A percentile compares a stretch with the other conserved stretches of the same genome.
These are phyloP conservation scores for Blennius ocellaris DNA, from an alignment of 2,113 vertebrate genomes.

Conservation along the genomic window DNA sequence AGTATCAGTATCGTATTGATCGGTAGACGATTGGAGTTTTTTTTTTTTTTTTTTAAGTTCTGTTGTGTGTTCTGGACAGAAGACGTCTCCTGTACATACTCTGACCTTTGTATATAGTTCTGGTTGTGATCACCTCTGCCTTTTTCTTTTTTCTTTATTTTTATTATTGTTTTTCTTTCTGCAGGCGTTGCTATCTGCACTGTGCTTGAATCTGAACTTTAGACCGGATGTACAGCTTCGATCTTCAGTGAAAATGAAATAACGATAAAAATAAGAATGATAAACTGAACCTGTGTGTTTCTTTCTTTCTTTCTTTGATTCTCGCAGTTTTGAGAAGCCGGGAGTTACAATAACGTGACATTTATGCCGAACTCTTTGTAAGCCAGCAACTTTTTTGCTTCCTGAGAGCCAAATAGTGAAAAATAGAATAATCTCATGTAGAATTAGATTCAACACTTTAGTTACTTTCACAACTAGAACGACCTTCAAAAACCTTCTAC, in stretches of 20 bases:
- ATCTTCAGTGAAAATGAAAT: constrained; percentile 81
- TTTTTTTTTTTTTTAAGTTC: constrained; percentile 75
- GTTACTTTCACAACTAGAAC: too few species aligned
- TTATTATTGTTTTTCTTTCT: constrained; percentile 71
- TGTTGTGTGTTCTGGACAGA: constrained; percentile 65
- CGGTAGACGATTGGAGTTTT: constrained; percentile 62
- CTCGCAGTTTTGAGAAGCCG: too few species aligned
- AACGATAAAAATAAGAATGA: constrained; percentile 75
- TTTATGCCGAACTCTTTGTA: too few species aligned
- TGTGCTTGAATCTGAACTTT: constrained; percentile 86
- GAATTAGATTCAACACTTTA: too few species aligned
- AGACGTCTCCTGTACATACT: constrained; percentile 81
- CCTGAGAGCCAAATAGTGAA: too few species aligned
- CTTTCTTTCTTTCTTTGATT: constrained; percentile 61
- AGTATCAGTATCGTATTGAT: constrained; percentile 71
- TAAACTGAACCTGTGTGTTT: constrained; percentile 43
- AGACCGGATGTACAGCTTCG: constrained; percentile 85
- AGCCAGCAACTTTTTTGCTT: too few species aligned
- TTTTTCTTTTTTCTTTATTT: constrained; percentile 61
- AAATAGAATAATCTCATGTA: too few species aligned
- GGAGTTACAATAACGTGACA: too few species aligned
- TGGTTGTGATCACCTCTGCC: constrained; percentile 84
- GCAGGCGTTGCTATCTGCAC: constrained; percentile 87
- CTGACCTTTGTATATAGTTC: constrained; percentile 84
- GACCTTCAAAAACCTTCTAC: too few species aligned